Percentiles rank a stretch among this genome's conserved stretches.
phyloP scores from a whole-genome alignment of 30 jellyfish, hydroid and myxozoan genomes.

The Aurelia sp. region DNA sequence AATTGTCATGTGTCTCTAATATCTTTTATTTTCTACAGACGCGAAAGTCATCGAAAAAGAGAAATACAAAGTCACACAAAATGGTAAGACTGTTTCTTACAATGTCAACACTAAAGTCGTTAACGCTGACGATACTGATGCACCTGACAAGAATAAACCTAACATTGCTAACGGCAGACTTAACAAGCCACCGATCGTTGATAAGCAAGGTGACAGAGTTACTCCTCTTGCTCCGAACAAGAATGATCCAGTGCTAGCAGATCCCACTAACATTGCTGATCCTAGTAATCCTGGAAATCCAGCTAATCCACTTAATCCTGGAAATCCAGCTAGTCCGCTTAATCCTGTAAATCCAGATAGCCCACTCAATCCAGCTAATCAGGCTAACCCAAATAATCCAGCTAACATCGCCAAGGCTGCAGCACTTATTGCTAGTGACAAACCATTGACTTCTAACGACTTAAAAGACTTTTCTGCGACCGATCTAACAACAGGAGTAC shows the following conservation, averaged over 20 bases:
- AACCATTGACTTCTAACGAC: conserved; percentile 6
- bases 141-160: conserved; percentile 17
- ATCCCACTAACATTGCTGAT: conserved; percentile 19
- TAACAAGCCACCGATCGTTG: conserved; percentile 27
- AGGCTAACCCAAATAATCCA: conserved; percentile 2
- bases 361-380: conserved; percentile 20
- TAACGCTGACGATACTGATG: conserved; percentile 19
- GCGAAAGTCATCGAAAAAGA: conserved; percentile 26
- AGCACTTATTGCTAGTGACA: not conserved
- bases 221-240: conserved; percentile 25
- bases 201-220: conserved; percentile 47
- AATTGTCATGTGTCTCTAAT: too few relatives aligned
- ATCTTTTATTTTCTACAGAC: conserved; percentile 1
- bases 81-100: conserved; percentile 58
- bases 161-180: conserved; percentile 51
- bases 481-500: conserved; percentile 13
- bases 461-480: conserved; percentile 1
- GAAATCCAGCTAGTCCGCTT: conserved; percentile 13
- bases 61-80: conserved; percentile 43
- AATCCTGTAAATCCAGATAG: conserved; percentile 15
- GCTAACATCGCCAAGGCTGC: not conserved
- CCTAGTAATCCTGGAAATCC: conserved; percentile 38
- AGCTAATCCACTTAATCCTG: conserved; percentile 27
- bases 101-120: conserved; percentile 29
- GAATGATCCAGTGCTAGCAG: conserved; percentile 25